These are phyloP conservation scores for Gila orcuttii DNA, from an alignment of 2,113 vertebrate species.

Conservation along the genomic window DNA sequence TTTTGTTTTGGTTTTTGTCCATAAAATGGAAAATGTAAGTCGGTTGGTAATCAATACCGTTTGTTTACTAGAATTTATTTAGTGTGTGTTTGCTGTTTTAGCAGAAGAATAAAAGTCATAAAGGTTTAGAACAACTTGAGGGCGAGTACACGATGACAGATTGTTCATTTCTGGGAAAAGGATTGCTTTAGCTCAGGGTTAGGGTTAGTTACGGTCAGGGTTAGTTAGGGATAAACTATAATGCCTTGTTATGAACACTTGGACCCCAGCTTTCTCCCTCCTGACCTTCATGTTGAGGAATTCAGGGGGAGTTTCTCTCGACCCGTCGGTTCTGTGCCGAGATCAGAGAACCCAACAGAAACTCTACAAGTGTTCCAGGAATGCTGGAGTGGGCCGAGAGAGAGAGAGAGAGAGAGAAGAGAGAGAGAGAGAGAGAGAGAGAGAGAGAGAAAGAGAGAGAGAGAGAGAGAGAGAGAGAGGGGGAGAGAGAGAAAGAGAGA, in stretches of 20 bases:
- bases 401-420: background rate
- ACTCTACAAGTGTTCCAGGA: slow-evolving; percentile 20
- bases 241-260: background rate
- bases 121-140: background rate
- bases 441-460: too few species aligned
- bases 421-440: background rate
- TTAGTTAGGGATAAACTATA: background rate
- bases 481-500: too few species aligned
- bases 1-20: background rate
- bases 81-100: too few species aligned
- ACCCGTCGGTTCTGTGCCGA: background rate
- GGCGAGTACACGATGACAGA: background rate
- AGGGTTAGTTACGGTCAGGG: too few species aligned
- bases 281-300: slow-evolving; percentile 8
- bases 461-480: too few species aligned
- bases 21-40: background rate
- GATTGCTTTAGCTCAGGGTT: background rate
- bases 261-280: background rate
- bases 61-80: too few species aligned
- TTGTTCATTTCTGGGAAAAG: background rate
- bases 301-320: slow-evolving; percentile 36
- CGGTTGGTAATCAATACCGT: background rate
- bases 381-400: background rate
- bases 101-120: background rate
- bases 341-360: slow-evolving; percentile 28